Base-by-base conservation (phyloP, 1,140 invertebrate genomes). In the Euglossa dilemma region DNA sequence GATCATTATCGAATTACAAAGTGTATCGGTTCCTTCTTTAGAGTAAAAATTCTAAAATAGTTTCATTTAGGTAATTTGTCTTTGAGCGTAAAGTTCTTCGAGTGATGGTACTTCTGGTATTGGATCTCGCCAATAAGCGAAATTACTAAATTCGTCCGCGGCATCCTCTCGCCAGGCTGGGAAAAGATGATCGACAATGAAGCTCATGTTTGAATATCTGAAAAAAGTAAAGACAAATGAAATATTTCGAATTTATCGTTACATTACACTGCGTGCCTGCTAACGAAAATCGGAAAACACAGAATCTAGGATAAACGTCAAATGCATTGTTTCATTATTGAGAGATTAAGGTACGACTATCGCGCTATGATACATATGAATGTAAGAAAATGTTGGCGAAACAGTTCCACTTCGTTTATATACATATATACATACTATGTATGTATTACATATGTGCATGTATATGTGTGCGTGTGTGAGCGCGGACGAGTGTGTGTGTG, bases 141-240 rank as follows among this genome's bases (percentile, higher is more conserved):
- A 98, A 87, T 97, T 96, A 73, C 97, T 98, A 94, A 97, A 99
- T 92, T 99, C 98, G 89, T 97, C 97, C 43, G 96, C 96, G 7
- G 96, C 95, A 79, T 97, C 97, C 87, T 96, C 96, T 66, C 95
- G 94, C 83, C 96, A 95, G 28, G 95, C 96, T 79, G 98, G 98
- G 93, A 99, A 99, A 92, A 99, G 96, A 94, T 99, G 98, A 95
- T 99, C 98, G 63, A 98, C 98, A 80, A 99, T 96, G 94, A 98
- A 97, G 85, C 97, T 98, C 97, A 99, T 97, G 92, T 97, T 97
- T 67, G 97, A 97, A 94, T 99, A 99, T 90, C 98, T 99, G 95
- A 14, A 96, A 95, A 57, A 57, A 67, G 85, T 70, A 36, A 23
- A 20, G 80, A 43, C 54, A 45, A 54, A 73, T 18, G 16, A 67